Evolutionary conservation across 2,888 invertebrate genomes (phyloP).

Genomic region (Aricia artaxerxes): DNA sequence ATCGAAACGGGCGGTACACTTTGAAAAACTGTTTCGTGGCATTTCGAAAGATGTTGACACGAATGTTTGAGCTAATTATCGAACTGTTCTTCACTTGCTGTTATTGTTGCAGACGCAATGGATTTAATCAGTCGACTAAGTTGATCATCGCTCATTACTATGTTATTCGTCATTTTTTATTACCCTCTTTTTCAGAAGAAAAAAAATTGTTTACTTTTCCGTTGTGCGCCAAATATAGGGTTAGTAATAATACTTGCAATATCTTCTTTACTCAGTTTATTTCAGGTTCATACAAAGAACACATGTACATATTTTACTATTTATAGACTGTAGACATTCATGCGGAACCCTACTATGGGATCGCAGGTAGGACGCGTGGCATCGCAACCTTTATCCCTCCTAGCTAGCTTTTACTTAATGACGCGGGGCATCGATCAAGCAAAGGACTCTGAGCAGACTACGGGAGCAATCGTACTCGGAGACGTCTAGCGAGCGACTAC

Average conservation of each 20-base stretch:
- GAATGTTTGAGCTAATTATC: too few species aligned
- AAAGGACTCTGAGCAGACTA: not conserved
- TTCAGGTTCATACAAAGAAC: not conserved
- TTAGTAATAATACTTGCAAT: not conserved
- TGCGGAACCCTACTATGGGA: not conserved
- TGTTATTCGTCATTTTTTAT: not conserved
- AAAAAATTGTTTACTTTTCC: not conserved
- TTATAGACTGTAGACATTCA: not conserved
- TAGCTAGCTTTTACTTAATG: not conserved
- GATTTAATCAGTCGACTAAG: not conserved
- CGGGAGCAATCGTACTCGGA: not conserved
- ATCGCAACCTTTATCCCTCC: not conserved
- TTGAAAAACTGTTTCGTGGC: not conserved
- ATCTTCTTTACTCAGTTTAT: not conserved
- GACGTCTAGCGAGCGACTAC: slow-evolving; percentile 5
- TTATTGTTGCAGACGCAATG: not conserved
- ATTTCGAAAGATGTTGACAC: too few species aligned
- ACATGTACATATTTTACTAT: too few species aligned
- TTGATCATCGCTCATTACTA: not conserved
- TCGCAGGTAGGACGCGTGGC: not conserved
- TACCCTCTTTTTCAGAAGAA: not conserved
- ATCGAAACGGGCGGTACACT: not conserved
- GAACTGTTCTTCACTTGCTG: not conserved
- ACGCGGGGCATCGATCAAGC: slow-evolving; percentile 2
- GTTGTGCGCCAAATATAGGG: not conserved